Percentiles rank a stretch among this genome's conserved stretches.
These are phyloP conservation scores for Glaucidium brasilianum DNA, from an alignment of 2,113 vertebrate genomes.

Conservation along the genomic window DNA sequence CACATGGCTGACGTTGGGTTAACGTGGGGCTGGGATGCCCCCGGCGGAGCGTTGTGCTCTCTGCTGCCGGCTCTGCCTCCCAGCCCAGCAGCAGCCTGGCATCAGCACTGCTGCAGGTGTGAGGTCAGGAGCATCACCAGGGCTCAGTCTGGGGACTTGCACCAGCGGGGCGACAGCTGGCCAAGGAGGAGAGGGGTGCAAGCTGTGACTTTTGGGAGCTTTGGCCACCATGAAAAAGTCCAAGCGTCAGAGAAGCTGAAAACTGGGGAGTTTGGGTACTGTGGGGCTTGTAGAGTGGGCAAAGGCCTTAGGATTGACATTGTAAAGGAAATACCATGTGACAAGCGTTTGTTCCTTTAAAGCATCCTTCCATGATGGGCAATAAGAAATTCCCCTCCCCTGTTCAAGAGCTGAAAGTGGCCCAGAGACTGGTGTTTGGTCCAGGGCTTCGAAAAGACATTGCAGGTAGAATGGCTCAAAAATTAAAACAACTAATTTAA, in stretches of 20 bases:
- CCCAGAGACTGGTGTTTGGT: not conserved
- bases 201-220: not conserved
- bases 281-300: not conserved
- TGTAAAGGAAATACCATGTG: not conserved
- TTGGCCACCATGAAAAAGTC: not conserved
- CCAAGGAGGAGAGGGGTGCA: not conserved
- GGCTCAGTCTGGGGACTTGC: not conserved
- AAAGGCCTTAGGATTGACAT: not conserved
- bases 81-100: accelerated
- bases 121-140: not conserved
- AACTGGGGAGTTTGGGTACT: not conserved
- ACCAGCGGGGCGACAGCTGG: accelerated
- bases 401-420: not conserved
- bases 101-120: not conserved
- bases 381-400: not conserved
- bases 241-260: not conserved
- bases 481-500: not conserved
- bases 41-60: not conserved
- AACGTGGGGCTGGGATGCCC: accelerated
- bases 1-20: accelerated
- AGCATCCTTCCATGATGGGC: not conserved
- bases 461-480: not conserved
- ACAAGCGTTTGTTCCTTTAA: not conserved
- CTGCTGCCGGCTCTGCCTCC: not conserved
- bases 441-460: not conserved